phyloP scores from a whole-genome alignment of 2,888 invertebrate genomes.

The Synanthedon formicaeformis region DNA sequence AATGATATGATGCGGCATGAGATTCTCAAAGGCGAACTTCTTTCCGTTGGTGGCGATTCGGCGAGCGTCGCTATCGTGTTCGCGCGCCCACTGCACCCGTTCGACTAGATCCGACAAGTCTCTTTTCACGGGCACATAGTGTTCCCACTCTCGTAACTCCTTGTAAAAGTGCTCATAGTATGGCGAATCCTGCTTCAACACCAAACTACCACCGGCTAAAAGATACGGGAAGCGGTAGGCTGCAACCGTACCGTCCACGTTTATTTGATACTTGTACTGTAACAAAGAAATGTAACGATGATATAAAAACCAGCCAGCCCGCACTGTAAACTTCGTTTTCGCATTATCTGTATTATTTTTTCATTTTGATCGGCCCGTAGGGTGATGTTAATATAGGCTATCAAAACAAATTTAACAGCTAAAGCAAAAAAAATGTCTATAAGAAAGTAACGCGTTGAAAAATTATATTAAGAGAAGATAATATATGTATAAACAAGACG shows the following conservation, averaged over 20 bases:
- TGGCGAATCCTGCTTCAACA: slow-evolving; percentile 93
- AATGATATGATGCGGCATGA: slow-evolving; percentile 86
- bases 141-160: slow-evolving; percentile 78
- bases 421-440: too few relatives aligned
- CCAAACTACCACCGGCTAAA: slow-evolving; percentile 86
- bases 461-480: background rate
- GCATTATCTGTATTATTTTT: too few relatives aligned
- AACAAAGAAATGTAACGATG: slow-evolving; percentile 23
- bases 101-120: slow-evolving; percentile 86
- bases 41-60: slow-evolving; percentile 76
- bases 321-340: too few relatives aligned
- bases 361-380: too few relatives aligned
- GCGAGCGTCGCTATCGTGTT: slow-evolving; percentile 76
- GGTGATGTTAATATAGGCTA: too few relatives aligned
- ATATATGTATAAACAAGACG: too few relatives aligned
- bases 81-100: slow-evolving; percentile 81
- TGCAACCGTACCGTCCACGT: slow-evolving; percentile 96
- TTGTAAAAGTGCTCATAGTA: slow-evolving; percentile 96
- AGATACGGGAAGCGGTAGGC: slow-evolving; percentile 95
- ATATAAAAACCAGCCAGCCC: background rate
- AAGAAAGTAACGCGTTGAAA: too few relatives aligned
- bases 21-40: slow-evolving; percentile 79
- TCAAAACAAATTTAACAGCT: too few relatives aligned
- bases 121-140: slow-evolving; percentile 85
- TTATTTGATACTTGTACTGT: slow-evolving; percentile 95